Evolutionary conservation across 2,113 vertebrate species (phyloP), one percentile per base, ranked within the genome.

Genomic region (Melanotaenia duboulayi): DNA sequence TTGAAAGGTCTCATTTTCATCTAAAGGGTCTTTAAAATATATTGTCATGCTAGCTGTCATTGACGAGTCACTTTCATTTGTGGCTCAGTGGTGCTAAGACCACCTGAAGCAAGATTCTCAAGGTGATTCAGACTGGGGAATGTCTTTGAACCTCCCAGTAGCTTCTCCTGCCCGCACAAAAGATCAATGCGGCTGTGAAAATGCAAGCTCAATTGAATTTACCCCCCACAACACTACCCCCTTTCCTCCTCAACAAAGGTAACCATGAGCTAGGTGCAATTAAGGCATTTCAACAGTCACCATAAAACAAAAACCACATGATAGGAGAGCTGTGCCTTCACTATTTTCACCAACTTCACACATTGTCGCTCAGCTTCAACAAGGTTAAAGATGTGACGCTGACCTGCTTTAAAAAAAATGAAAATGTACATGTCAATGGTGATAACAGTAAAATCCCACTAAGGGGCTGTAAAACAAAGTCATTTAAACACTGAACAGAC

Each of bases 81-180:
- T 39, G 40, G 67, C 74, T 66, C 77, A 63, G 65, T 7, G 37
- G 63, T 35, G 74, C 68, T 51, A 46, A 72, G 74, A 88, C 57
- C 59, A 85, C 92, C 90, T 82, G 76, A 61, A 90, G 90, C 82
- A 24, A 76, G 71, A 71, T 87, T 90, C 88, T 91, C 84, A 91
- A 91, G 89, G 90, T 91, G 85, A 90, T 74, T 58, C 76, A 72
- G 63, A 69, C 66, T 57, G 78, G 76, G 2, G 67, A 71, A 78
- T 75, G 70, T 81, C 78, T 91, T 87, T 89, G 75, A 90, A 87
- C 76, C 42, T 65, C 73, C 79, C 80, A 5, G 28, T 68, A 78
- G 82, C 78, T 39, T 63, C 70, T 79, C 50, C 80, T 61, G 63
- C 58, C 69, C 42, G 72, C 80, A 82, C 74, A 77, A 82, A 80